phyloP scores from a whole-genome alignment of 2,888 invertebrate genomes.

The Drosophila falleni region DNA sequence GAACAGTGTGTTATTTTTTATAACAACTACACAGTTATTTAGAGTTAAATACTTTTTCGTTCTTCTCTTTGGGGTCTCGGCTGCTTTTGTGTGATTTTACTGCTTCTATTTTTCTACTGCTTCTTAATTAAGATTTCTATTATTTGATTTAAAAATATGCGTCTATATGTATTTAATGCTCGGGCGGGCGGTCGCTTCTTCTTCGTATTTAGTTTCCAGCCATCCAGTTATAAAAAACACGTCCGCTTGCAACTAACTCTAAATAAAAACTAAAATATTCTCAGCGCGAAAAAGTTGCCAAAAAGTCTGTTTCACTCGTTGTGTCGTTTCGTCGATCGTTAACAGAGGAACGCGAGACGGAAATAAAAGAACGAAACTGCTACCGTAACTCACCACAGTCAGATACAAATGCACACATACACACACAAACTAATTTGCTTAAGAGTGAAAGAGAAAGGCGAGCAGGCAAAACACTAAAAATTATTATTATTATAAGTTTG shows the following conservation, averaged over 20 bases:
- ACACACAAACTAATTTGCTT: slow-evolving; percentile 13
- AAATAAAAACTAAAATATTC: slow-evolving; percentile 83
- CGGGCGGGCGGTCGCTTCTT: slow-evolving; percentile 63
- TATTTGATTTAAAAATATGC: slow-evolving; percentile 70
- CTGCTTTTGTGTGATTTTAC: slow-evolving; percentile 48
- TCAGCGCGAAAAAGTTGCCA: slow-evolving; percentile 68
- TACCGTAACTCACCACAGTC: slow-evolving; percentile 63
- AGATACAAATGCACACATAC: slow-evolving; percentile 11
- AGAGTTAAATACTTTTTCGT: slow-evolving; percentile 51
- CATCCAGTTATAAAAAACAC: slow-evolving; percentile 84
- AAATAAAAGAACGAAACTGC: slow-evolving; percentile 72
- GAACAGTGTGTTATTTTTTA: slow-evolving; percentile 21
- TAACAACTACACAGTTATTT: slow-evolving; percentile 35
- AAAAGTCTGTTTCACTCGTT: slow-evolving; percentile 52
- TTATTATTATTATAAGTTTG: slow-evolving; percentile 34
- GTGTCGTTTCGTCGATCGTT: slow-evolving; percentile 50
- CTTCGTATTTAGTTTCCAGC: slow-evolving; percentile 82
- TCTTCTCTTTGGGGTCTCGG: slow-evolving; percentile 38
- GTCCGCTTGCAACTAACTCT: slow-evolving; percentile 84
- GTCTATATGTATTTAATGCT: slow-evolving; percentile 65
- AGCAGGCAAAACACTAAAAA: slow-evolving; percentile 29
- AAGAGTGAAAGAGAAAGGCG: slow-evolving; percentile 26
- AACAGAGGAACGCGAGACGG: slow-evolving; percentile 62
- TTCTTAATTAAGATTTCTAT: slow-evolving; percentile 68
- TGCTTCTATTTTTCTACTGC: slow-evolving; percentile 63